A percentile compares a stretch with the other conserved stretches of the same genome.
Evolutionary conservation across 2,113 vertebrate genomes (phyloP).

Genomic region (Saguinus midas): DNA sequence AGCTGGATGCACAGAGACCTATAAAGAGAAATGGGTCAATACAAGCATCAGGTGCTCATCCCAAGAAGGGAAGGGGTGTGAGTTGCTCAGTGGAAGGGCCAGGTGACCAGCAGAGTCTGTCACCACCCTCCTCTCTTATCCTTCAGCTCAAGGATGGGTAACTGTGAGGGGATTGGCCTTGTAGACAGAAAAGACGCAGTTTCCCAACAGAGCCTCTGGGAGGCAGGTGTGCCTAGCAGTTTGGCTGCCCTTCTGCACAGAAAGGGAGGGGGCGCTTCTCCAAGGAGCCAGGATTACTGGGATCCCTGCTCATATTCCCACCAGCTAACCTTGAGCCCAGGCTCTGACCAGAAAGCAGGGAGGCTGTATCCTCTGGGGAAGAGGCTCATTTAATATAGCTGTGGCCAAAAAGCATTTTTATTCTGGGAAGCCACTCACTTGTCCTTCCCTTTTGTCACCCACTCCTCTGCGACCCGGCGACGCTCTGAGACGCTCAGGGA

Average conservation of each 20-base stretch:
- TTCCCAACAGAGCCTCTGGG: background rate
- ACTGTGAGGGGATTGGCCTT: background rate
- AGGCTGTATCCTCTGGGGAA: background rate
- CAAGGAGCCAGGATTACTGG: background rate
- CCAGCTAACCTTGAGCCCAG: background rate
- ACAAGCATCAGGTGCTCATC: background rate
- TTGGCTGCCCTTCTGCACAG: background rate
- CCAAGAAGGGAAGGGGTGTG: background rate
- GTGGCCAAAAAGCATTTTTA: background rate
- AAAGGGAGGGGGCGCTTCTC: background rate
- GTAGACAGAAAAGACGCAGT: background rate
- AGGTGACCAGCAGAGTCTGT: background rate
- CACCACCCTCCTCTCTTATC: no score
- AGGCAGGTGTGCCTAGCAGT: background rate
- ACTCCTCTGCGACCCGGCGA: constrained; percentile 89
- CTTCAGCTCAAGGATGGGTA: background rate
- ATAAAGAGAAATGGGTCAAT: background rate
- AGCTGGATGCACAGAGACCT: fast-evolving
- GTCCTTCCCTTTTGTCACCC: constrained; percentile 88
- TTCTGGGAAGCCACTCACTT: constrained; percentile 84
- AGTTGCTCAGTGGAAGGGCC: background rate
- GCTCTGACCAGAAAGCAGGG: background rate
- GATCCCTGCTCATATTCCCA: background rate
- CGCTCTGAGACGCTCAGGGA: constrained; percentile 91
- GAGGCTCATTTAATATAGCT: background rate